Evolutionary conservation across 2,797 vertebrate species (phyloP).

Genomic region (Neomorphus geoffroyi): DNA sequence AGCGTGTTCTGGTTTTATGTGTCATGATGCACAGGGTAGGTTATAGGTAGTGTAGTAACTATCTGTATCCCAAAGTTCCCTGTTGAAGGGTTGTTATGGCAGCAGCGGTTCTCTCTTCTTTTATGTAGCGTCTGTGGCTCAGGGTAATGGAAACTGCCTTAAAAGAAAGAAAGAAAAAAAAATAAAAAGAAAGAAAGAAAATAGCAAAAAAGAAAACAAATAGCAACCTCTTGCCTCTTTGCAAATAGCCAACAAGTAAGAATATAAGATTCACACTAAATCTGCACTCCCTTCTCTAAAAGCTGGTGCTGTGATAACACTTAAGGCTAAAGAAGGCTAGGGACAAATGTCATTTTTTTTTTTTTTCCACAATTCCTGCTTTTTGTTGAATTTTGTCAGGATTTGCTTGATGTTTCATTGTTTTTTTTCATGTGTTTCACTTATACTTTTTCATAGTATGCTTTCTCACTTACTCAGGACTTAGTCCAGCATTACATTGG

Average conservation of each 20-base stretch:
- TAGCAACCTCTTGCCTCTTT: not conserved
- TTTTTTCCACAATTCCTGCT: not conserved
- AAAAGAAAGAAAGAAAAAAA: no score
- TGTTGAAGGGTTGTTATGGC: slow-evolving; percentile 70
- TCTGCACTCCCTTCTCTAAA: slow-evolving; percentile 19
- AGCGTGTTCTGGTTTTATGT: not conserved
- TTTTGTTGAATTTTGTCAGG: not conserved
- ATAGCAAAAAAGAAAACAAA: not conserved
- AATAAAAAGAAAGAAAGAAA: no score
- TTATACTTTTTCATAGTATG: not conserved
- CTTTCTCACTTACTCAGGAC: not conserved
- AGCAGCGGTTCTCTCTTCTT: not conserved
- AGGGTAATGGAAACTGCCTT: not conserved
- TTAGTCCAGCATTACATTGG: not conserved
- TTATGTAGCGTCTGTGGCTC: not conserved
- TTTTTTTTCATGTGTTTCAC: not conserved
- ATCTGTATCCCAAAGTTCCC: slow-evolving; percentile 28
- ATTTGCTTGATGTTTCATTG: not conserved
- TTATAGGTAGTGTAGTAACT: slow-evolving; percentile 54
- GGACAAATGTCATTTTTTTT: not conserved
- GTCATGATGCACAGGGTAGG: not conserved
- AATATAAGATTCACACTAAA: not conserved
- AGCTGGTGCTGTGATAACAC: slow-evolving; percentile 47
- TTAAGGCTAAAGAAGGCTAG: not conserved
- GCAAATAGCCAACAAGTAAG: slow-evolving; percentile 1